Conservation (phyloP, 2,888 invertebrate species). For the Perizoma flavofasciatum region DNA sequence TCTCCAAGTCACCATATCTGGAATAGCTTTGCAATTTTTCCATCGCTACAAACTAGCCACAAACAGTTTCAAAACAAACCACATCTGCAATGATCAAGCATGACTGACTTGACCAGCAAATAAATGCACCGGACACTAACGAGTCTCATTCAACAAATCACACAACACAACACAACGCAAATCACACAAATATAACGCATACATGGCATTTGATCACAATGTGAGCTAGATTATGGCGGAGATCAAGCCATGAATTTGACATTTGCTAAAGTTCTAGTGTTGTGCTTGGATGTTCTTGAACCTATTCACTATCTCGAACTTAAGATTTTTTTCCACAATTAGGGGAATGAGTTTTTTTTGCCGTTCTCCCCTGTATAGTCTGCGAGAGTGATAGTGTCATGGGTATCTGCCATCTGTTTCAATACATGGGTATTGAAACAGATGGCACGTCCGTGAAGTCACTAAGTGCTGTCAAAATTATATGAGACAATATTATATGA, state of each 20-base stretch:
- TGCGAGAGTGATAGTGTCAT: too few relatives aligned
- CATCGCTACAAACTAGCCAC: constrained; percentile 15
- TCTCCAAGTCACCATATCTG: constrained; percentile 14
- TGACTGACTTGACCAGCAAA: constrained; percentile 60
- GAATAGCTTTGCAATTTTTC: constrained; percentile 2
- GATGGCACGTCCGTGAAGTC: too few relatives aligned
- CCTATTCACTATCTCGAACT: neutral
- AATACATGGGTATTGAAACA: too few relatives aligned
- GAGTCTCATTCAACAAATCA: constrained; percentile 72
- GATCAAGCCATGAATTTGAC: constrained; percentile 45
- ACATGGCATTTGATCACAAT: constrained; percentile 46
- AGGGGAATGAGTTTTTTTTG: too few relatives aligned
- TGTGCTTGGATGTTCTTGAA: constrained; percentile 24
- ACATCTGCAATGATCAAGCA: constrained; percentile 39
- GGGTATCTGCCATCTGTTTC: too few relatives aligned
- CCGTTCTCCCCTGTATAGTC: too few relatives aligned
- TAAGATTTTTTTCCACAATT: neutral
- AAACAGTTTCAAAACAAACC: constrained; percentile 28
- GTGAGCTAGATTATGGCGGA: constrained; percentile 51
- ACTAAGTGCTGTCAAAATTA: too few relatives aligned
- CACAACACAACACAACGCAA: constrained; percentile 45
- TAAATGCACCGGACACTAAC: constrained; percentile 72
- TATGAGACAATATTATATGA: too few relatives aligned
- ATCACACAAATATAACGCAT: constrained; percentile 18
- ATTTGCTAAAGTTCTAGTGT: constrained; percentile 35